A percentile compares a stretch with the other conserved stretches of the same genome.
Conservation (phyloP, 92 coral and sea anemone species). For the Epizoanthus stellaris region DNA sequence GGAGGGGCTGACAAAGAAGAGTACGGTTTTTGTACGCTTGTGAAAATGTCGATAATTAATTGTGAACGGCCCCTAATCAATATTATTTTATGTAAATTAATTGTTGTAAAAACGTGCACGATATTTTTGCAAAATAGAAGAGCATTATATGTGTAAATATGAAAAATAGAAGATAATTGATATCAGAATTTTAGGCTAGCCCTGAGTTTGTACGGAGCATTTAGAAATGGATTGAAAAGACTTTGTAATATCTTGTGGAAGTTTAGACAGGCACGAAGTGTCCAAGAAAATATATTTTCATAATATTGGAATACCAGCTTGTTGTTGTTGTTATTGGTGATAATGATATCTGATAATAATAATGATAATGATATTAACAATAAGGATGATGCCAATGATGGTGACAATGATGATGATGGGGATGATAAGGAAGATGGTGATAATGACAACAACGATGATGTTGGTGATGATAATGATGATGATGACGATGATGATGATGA, state of each 20-base stretch:
- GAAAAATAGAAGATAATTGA: constrained; percentile 8
- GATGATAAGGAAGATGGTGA: too few relatives aligned
- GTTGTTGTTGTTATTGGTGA: not conserved
- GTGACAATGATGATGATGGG: too few relatives aligned
- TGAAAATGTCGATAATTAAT: too few relatives aligned
- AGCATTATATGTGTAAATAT: constrained; percentile 31
- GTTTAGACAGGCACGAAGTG: constrained; percentile 35
- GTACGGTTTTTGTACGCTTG: too few relatives aligned
- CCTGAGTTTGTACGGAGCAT: constrained; percentile 37
- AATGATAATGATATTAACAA: too few relatives aligned
- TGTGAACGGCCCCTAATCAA: not conserved
- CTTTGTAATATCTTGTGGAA: not conserved
- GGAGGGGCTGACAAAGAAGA: too few relatives aligned
- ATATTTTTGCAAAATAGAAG: constrained; percentile 23
- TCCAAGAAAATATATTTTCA: constrained; percentile 33
- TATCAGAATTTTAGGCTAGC: constrained; percentile 14
- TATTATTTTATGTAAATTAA: constrained; percentile 31
- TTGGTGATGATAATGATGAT: too few relatives aligned
- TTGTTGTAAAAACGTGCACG: constrained; percentile 29
- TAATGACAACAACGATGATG: too few relatives aligned
- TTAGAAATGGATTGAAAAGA: constrained; percentile 20
- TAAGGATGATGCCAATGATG: too few relatives aligned
- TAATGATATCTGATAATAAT: not conserved
- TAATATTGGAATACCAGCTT: not conserved
- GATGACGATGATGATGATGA: too few relatives aligned